Base-by-base conservation (phyloP, 2,797 vertebrate genomes). In the Loris lydekkerianus region DNA sequence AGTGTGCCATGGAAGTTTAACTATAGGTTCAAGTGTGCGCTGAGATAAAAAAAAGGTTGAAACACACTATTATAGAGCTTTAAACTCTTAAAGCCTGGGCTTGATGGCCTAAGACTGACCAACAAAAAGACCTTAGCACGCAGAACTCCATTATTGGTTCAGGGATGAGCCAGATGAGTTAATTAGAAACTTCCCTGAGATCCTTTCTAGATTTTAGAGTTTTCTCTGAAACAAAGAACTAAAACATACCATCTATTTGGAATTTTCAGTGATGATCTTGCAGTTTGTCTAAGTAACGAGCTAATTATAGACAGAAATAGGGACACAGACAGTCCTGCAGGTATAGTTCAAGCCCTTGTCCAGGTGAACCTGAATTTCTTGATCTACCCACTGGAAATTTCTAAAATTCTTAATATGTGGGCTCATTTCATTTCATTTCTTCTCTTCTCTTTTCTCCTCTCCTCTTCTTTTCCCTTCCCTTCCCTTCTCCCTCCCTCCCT, bases 151-250 rank as follows among this genome's bases (percentile, higher is more conserved):
- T 46, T 17, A 89, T 40, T 65, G 49, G 43, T 20, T 78, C 20
- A 78, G 37, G 53, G 29, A 43, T 56, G 56, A 91, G 37, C 6
- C 23, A 77, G 75, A 53, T 67, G 81, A 89, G 34, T 23, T 14
- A 63, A n/a, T 21, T 73, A 91, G 58, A 82, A 75, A 18, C 27
- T 77, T 96, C 63, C n/a, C 78, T 75, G 25, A 53, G 76, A 69
- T 5, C 8, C 37, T 81, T 86, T 80, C 77, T 84, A 27, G 65
- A 69, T 76, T 3, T 27, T 76, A 80, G 8, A 46, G n/a, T 86
- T 63, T 94, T 65, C 70, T 86, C 70, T 18, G n/a, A 89, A 83
- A 70, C 7, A 67, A 11, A 85, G 80, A 80, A 23, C 31, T 82
- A 65, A 53, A 95, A 46, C 14, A 34, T 43, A 53, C 7, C 21